phyloP scores from a whole-genome alignment of 2,113 vertebrate genomes.

The Calonectris borealis region DNA sequence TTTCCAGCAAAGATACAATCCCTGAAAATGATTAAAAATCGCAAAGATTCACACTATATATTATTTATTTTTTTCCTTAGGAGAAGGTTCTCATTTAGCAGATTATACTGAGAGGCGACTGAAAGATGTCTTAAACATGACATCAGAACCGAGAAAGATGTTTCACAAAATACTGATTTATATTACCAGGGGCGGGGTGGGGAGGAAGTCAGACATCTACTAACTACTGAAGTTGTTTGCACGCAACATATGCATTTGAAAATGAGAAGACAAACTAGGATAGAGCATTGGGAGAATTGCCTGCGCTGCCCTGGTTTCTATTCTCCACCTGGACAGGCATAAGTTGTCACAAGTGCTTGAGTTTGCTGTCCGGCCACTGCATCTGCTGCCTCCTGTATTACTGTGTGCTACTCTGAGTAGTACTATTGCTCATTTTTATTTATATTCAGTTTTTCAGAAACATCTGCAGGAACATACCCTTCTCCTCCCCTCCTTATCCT shows the following conservation, averaged over 20 bases:
- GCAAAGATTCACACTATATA: background rate
- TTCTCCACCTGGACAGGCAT: background rate
- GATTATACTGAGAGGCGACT: background rate
- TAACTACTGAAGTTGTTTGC: background rate
- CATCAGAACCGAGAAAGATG: background rate
- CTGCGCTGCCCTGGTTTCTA: background rate
- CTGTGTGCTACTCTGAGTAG: background rate
- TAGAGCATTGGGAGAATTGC: background rate
- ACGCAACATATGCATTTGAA: background rate
- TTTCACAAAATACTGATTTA: background rate
- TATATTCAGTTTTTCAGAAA: background rate
- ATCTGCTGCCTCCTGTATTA: background rate
- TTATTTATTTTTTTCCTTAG: background rate
- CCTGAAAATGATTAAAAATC: background rate
- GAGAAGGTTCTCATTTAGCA: background rate
- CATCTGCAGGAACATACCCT: background rate
- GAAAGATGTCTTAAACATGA: background rate
- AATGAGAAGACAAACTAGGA: background rate
- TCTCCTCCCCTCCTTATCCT: background rate
- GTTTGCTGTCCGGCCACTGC: background rate
- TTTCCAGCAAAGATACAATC: background rate
- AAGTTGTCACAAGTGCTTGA: background rate
- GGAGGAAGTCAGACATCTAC: background rate
- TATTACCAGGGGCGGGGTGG: accelerated
- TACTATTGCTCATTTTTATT: background rate